phyloP scores from a whole-genome alignment of 92 coral and sea anemone species.

The Actinernus sp. region DNA sequence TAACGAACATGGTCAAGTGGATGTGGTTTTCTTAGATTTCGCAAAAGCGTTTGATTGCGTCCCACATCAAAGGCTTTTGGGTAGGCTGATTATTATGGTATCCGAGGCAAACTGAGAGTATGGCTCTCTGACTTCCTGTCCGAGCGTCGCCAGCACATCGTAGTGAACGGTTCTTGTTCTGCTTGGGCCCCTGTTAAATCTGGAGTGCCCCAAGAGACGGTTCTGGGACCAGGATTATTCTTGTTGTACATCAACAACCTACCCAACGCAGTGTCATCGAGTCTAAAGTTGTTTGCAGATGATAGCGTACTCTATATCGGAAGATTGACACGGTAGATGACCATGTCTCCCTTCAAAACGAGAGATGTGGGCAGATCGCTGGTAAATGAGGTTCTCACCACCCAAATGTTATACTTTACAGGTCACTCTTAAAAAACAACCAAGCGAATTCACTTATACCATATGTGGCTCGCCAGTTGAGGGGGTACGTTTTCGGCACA shows the following conservation, averaged over 20 bases:
- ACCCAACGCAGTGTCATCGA: neutral
- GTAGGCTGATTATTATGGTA: too few relatives aligned
- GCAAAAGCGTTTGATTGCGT: neutral
- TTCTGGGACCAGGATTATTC: conserved; percentile 1
- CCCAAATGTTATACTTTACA: too few relatives aligned
- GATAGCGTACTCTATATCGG: too few relatives aligned
- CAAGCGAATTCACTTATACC: too few relatives aligned
- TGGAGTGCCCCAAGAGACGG: conserved; percentile 5
- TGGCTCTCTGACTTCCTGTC: neutral
- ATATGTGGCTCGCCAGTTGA: too few relatives aligned
- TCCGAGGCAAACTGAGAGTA: neutral
- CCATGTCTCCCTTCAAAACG: too few relatives aligned
- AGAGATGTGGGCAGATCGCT: too few relatives aligned
- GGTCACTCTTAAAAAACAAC: too few relatives aligned
- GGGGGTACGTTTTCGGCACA: too few relatives aligned
- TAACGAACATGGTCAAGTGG: conserved; percentile 8
- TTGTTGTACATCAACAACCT: conserved; percentile 5
- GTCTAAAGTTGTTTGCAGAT: conserved; percentile 1
- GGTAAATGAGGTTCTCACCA: too few relatives aligned
- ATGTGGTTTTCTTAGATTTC: neutral
- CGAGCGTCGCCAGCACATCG: neutral
- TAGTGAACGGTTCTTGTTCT: neutral
- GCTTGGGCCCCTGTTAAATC: neutral
- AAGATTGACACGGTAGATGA: too few relatives aligned
- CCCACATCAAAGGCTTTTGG: neutral